phyloP scores from a whole-genome alignment of 2,797 vertebrate species.

The Lateolabrax maculatus region DNA sequence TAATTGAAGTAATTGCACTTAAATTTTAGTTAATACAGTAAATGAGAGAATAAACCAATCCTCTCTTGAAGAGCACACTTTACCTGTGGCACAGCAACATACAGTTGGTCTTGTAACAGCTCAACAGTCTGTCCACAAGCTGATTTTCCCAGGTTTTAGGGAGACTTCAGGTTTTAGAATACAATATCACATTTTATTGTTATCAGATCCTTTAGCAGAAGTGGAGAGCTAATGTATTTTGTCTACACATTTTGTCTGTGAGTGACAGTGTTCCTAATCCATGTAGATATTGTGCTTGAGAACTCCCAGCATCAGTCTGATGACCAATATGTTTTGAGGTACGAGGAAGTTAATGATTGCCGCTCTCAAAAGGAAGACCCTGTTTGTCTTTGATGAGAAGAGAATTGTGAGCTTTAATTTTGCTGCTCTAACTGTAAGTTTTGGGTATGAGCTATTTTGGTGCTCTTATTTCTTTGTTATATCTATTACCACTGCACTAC shows the following conservation, averaged over 20 bases:
- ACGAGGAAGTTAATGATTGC: constrained; percentile 26
- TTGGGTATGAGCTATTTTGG: constrained; percentile 23
- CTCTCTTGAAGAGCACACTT: constrained; percentile 61
- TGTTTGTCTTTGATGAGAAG: constrained; percentile 43
- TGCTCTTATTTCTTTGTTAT: constrained; percentile 32
- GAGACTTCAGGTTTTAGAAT: constrained; percentile 30
- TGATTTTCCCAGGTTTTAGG: constrained; percentile 48
- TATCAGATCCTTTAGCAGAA: constrained; percentile 32
- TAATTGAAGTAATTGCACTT: constrained; percentile 13
- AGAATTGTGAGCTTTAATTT: constrained; percentile 50
- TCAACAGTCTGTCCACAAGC: constrained; percentile 19
- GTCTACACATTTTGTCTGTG: constrained; percentile 24
- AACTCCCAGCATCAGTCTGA: constrained; percentile 16
- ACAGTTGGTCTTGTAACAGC: constrained; percentile 8
- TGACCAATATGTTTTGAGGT: constrained; percentile 41
- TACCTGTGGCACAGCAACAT: constrained; percentile 43
- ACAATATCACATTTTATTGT: constrained; percentile 18
- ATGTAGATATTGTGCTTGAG: constrained; percentile 19
- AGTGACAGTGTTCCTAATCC: constrained; percentile 10
- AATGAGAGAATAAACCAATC: constrained; percentile 25
- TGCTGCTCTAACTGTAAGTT: constrained; percentile 37
- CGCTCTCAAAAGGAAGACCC: constrained; percentile 30
- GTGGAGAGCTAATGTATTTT: constrained; percentile 28
- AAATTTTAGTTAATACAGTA: constrained; percentile 22
- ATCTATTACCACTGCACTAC: constrained; percentile 22